Percentiles rank a stretch among this genome's conserved stretches.
Evolutionary conservation across 30 jellyfish, hydroid and myxozoan genomes (phyloP).

Genomic region (Aurelia coerulea): DNA sequence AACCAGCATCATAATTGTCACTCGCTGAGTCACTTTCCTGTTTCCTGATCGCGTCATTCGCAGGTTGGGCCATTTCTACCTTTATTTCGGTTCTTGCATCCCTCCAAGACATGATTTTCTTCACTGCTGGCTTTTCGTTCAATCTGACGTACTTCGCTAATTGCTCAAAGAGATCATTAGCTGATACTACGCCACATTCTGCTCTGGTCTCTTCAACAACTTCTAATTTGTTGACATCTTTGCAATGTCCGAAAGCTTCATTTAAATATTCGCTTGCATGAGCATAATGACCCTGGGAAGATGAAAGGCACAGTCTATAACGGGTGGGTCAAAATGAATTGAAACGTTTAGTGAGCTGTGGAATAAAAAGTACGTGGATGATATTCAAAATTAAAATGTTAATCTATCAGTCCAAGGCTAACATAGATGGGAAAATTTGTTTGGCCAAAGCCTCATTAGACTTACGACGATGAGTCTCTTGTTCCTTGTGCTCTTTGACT

Average conservation of each 20-base stretch:
- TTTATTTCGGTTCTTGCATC: conserved; percentile 48
- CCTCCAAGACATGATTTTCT: conserved; percentile 55
- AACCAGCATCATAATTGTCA: not conserved
- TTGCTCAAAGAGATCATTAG: conserved; percentile 36
- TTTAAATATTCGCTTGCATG: conserved; percentile 55
- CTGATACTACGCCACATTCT: conserved; percentile 62
- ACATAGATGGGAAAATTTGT: too few relatives aligned
- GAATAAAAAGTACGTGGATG: too few relatives aligned
- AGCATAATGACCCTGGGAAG: conserved; percentile 52
- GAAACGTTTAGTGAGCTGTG: too few relatives aligned
- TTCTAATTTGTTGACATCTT: conserved; percentile 11
- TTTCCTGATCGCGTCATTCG: not conserved
- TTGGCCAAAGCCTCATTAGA: too few relatives aligned
- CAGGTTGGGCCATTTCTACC: not conserved
- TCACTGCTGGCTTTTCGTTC: conserved; percentile 42
- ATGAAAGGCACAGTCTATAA: too few relatives aligned
- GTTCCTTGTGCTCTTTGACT: too few relatives aligned
- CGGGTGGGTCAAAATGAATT: too few relatives aligned
- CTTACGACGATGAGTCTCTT: too few relatives aligned
- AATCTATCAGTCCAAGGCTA: too few relatives aligned
- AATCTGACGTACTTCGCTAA: conserved; percentile 34
- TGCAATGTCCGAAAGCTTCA: conserved; percentile 45
- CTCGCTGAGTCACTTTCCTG: not conserved
- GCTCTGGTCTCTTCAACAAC: conserved; percentile 43
- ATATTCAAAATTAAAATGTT: too few relatives aligned